Conservation (phyloP, 1,140 invertebrate species). For the Pseudomyrmex cubaensis region DNA sequence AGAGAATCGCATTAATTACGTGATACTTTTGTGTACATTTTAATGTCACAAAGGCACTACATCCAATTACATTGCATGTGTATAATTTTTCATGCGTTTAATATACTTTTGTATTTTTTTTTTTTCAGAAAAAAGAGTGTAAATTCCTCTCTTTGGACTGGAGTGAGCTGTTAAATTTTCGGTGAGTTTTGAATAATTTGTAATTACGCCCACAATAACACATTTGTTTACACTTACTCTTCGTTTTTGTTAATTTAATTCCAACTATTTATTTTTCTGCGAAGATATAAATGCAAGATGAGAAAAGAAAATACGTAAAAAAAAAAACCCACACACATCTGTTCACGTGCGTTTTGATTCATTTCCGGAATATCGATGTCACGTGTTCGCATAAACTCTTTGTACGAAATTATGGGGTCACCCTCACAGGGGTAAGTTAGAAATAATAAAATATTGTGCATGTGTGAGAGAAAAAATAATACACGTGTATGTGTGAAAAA, state of each 20-base stretch:
- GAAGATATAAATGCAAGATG: background rate
- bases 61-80: constrained; percentile 4
- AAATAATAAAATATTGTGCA: background rate
- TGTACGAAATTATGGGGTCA: constrained; percentile 12
- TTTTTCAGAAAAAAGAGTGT: constrained; percentile 25
- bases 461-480: background rate
- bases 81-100: background rate
- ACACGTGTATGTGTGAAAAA: background rate
- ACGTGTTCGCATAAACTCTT: constrained; percentile 37
- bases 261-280: background rate
- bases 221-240: background rate
- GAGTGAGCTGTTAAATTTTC: constrained; percentile 7
- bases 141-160: background rate
- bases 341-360: constrained; percentile 43
- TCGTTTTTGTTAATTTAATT: background rate
- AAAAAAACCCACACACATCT: constrained; percentile 54
- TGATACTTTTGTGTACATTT: constrained; percentile 16
- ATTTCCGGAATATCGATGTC: constrained; percentile 53
- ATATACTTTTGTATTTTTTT: constrained; percentile 30
- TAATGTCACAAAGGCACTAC: background rate
- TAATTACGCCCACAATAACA: no score
- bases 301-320: background rate
- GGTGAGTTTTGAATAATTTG: constrained; percentile 39
- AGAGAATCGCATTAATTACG: constrained; percentile 5
- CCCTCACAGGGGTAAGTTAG: background rate